Conservation (phyloP, 2,113 vertebrate genomes). For the Sarotherodon lohbergeri region DNA sequence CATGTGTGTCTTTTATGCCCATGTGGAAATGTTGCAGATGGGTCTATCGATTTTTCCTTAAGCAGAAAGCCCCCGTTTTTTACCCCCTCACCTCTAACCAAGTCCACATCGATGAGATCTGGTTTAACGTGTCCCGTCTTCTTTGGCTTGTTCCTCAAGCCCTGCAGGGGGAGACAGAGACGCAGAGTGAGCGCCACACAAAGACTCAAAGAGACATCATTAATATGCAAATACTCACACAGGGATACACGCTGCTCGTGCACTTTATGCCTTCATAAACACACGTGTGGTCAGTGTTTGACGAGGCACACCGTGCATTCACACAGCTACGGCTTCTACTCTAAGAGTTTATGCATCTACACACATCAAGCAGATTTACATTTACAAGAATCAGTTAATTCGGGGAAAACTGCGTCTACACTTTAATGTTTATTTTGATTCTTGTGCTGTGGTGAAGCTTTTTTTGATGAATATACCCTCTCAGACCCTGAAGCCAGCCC, state of each 20-base stretch:
- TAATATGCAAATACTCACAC: neutral
- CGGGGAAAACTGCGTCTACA: neutral
- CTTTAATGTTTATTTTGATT: neutral
- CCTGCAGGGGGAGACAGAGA: slow-evolving; percentile 73
- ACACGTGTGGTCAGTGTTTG: slow-evolving; percentile 11
- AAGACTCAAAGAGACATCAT: neutral
- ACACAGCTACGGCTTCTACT: neutral
- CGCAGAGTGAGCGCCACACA: neutral
- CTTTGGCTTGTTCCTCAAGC: slow-evolving; percentile 98
- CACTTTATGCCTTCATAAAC: neutral
- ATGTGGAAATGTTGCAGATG: neutral
- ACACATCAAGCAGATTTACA: neutral
- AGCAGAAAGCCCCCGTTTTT: neutral
- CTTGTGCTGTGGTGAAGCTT: neutral
- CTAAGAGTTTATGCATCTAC: neutral
- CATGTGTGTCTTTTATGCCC: neutral
- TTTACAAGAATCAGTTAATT: neutral
- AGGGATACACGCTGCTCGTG: neutral
- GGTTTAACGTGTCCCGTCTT: slow-evolving; percentile 98
- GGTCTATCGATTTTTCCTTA: neutral
- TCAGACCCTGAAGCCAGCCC: neutral
- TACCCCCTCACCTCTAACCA: slow-evolving; percentile 87
- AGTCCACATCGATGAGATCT: slow-evolving; percentile 97
- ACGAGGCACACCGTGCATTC: slow-evolving; percentile 11
- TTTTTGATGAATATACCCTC: neutral